Conservation (phyloP, 1,140 invertebrate genomes). For the Penaeus japonicus region DNA sequence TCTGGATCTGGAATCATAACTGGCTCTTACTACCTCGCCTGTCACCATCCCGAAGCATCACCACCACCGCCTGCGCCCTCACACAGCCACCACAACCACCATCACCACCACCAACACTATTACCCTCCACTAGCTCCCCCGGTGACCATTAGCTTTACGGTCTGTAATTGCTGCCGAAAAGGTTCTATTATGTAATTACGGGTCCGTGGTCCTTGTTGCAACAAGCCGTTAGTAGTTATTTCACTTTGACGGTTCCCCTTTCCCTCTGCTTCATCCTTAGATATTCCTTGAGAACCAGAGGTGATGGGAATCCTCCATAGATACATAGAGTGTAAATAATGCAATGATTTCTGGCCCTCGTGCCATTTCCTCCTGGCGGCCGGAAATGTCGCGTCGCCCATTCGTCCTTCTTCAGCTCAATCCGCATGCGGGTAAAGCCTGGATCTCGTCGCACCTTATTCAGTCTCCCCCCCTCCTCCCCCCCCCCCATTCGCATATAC, state of each 20-base stretch:
- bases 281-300: too few species aligned
- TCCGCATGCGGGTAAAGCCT: not conserved
- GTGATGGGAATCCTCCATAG: too few species aligned
- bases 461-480: not conserved
- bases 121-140: conserved; percentile 3
- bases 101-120: not conserved
- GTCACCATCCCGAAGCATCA: too few species aligned
- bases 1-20: too few species aligned
- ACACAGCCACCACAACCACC: not conserved
- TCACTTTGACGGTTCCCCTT: conserved; percentile 7
- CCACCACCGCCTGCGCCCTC: not conserved
- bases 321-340: too few species aligned
- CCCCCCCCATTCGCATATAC: not conserved
- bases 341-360: too few species aligned
- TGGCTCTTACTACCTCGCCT: too few species aligned
- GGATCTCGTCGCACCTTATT: not conserved
- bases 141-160: conserved; percentile 47
- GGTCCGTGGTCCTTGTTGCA: conserved; percentile 33
- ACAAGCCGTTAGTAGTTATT: conserved; percentile 14
- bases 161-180: conserved; percentile 40
- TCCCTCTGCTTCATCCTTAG: not conserved
- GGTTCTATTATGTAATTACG: conserved; percentile 51
- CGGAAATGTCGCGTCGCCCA: not conserved
- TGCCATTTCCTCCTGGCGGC: not conserved
- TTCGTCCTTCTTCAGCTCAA: not conserved